These are phyloP conservation scores for Habrosyne pyritoides DNA, from an alignment of 2,888 invertebrate species.

Conservation along the genomic window DNA sequence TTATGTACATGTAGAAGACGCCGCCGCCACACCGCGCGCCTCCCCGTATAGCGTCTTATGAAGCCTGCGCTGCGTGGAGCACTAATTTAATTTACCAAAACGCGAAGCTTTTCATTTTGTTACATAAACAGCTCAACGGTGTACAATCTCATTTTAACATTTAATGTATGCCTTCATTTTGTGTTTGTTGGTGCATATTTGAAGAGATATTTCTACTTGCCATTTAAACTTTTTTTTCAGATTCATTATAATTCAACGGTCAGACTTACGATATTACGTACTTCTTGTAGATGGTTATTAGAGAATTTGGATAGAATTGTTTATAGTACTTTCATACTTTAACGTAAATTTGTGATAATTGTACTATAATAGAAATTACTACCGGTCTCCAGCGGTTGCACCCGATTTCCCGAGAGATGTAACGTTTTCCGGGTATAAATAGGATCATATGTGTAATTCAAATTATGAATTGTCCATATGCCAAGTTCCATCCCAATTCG, in stretches of 20 bases:
- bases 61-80: conserved; percentile 30
- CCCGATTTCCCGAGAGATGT: too few species aligned
- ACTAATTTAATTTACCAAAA: conserved; percentile 58
- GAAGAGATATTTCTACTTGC: neutral
- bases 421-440: too few species aligned
- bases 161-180: conserved; percentile 31
- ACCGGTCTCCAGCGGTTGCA: too few species aligned
- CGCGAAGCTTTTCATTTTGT: conserved; percentile 48
- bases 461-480: too few species aligned
- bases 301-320: neutral
- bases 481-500: too few species aligned
- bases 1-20: conserved; percentile 17
- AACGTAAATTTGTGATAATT: neutral
- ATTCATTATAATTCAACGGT: too few species aligned
- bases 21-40: conserved; percentile 12
- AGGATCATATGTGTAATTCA: too few species aligned
- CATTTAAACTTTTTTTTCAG: neutral
- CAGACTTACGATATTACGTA: too few species aligned
- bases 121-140: conserved; percentile 42
- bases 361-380: too few species aligned
- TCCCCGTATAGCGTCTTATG: neutral
- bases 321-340: neutral
- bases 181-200: conserved; percentile 16
- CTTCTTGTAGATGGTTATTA: neutral
- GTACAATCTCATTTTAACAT: conserved; percentile 46